Percentiles rank a stretch among this genome's conserved stretches.
phyloP scores from a whole-genome alignment of 1,140 invertebrate genomes.

The Penaeus japonicus region DNA sequence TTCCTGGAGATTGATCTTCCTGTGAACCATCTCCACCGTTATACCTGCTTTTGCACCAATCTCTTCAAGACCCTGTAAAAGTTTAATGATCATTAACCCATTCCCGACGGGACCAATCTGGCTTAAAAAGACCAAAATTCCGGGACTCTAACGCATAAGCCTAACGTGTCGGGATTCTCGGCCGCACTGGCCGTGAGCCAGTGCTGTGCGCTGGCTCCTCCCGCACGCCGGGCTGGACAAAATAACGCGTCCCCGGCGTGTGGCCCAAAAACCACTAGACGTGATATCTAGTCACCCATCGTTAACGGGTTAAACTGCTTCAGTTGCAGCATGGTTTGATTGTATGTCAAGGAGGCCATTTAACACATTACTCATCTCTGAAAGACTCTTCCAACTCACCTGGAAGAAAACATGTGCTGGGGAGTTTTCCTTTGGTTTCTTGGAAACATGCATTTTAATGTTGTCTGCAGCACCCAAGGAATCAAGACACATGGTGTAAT shows the following conservation, averaged over 20 bases:
- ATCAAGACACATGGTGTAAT: conserved; percentile 93
- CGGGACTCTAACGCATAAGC: too few species aligned
- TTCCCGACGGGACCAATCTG: too few species aligned
- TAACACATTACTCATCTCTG: not conserved
- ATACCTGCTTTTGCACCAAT: conserved; percentile 63
- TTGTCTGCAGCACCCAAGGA: conserved; percentile 74
- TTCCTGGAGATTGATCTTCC: conserved; percentile 97
- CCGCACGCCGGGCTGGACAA: too few species aligned
- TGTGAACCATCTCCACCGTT: conserved; percentile 84
- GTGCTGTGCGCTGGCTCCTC: too few species aligned
- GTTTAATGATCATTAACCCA: not conserved
- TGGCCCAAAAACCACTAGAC: too few species aligned
- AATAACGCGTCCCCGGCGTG: too few species aligned
- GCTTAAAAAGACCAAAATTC: too few species aligned
- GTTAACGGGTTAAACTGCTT: too few species aligned
- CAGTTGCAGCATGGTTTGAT: not conserved
- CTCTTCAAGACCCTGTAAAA: conserved; percentile 42
- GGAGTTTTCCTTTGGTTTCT: conserved; percentile 89
- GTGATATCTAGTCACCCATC: too few species aligned
- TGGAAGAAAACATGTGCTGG: conserved; percentile 77
- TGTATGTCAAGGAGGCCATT: not conserved
- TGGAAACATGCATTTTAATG: conserved; percentile 93
- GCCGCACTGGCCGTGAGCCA: too few species aligned
- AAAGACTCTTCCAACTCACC: conserved; percentile 61
- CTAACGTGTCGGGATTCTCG: too few species aligned